Conservation (phyloP, 2,113 vertebrate genomes). For the Nyctereutes procyonoides region DNA sequence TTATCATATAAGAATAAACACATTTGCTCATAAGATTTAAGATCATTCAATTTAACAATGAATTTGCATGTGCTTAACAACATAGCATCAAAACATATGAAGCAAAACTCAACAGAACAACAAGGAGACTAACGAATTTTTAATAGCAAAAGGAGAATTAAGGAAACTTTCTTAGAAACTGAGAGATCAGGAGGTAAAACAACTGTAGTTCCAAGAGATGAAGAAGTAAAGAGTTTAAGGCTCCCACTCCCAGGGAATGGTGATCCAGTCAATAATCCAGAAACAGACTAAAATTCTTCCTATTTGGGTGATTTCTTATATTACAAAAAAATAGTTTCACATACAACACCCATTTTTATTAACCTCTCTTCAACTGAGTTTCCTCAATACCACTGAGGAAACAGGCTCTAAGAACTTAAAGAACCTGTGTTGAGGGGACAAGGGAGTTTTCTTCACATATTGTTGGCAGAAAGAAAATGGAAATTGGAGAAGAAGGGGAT, state of each 20-base stretch:
- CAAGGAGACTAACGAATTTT: not conserved
- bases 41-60: conserved; percentile 25
- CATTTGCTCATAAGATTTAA: not conserved
- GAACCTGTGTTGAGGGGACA: not conserved
- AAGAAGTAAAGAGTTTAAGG: not conserved
- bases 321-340: not conserved
- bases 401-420: not conserved
- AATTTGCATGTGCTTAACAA: not conserved
- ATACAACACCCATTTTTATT: not conserved
- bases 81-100: not conserved
- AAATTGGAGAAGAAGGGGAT: not conserved
- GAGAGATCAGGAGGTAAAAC: not conserved
- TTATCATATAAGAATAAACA: not conserved
- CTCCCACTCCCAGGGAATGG: not conserved
- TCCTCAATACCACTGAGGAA: not conserved
- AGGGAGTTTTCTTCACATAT: not conserved
- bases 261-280: not conserved
- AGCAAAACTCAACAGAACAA: not conserved
- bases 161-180: not conserved
- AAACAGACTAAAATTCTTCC: not conserved
- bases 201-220: not conserved
- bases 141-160: not conserved
- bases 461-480: not conserved
- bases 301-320: not conserved
- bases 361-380: not conserved